Conservation (phyloP, 2,888 invertebrate species). For the Dusona sp. region DNA sequence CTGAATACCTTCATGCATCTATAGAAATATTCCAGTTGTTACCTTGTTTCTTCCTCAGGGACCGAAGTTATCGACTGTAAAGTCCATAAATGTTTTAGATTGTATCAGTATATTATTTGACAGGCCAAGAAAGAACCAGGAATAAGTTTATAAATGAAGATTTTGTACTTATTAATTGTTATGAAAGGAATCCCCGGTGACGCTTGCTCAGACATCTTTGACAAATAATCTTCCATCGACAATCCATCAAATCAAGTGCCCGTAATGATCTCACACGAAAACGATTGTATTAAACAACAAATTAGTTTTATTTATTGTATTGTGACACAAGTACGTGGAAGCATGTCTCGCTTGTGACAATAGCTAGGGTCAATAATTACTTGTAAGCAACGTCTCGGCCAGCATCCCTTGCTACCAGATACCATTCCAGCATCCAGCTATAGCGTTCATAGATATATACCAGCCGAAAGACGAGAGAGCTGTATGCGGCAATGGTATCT, state of each 20-base stretch:
- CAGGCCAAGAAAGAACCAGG: background rate
- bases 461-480: constrained; percentile 4
- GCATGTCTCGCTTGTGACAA: constrained; percentile 2
- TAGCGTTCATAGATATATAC: background rate
- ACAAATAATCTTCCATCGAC: background rate
- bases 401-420: constrained; percentile 3
- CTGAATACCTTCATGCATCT: constrained; percentile 36
- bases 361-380: constrained; percentile 30
- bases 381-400: constrained; percentile 41
- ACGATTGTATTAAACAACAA: background rate
- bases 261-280: background rate
- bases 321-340: background rate
- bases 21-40: constrained; percentile 19
- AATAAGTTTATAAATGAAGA: background rate
- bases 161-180: background rate
- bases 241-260: background rate
- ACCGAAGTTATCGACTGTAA: constrained; percentile 49
- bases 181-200: background rate
- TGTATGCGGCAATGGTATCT: constrained; percentile 22
- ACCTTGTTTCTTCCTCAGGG: constrained; percentile 25
- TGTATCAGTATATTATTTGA: constrained; percentile 26
- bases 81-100: constrained; percentile 43
- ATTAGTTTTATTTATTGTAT: background rate
- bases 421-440: constrained; percentile 10
- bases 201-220: too few relatives aligned